phyloP scores from a whole-genome alignment of 2,888 invertebrate genomes.

The Eupithecia subfuscata region DNA sequence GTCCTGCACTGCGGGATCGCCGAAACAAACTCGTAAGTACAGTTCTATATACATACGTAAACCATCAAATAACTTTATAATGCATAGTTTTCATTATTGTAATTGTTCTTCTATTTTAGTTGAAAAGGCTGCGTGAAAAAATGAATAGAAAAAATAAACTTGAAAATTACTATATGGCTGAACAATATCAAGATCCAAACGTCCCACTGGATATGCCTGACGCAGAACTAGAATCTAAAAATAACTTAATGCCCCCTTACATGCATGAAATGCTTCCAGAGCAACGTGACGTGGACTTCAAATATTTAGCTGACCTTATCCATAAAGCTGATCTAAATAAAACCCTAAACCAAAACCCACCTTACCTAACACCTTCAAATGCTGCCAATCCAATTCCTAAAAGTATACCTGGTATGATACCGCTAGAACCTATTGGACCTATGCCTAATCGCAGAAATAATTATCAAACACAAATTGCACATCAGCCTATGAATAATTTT shows the following conservation, averaged over 20 bases:
- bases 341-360: slow-evolving; percentile 19
- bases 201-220: slow-evolving; percentile 35
- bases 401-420: slow-evolving; percentile 17
- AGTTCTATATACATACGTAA: background rate
- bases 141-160: slow-evolving; percentile 48
- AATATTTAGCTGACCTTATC: slow-evolving; percentile 72
- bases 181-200: slow-evolving; percentile 44
- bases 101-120: slow-evolving; percentile 43
- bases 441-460: slow-evolving; percentile 45
- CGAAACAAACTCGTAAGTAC: slow-evolving; percentile 47
- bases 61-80: background rate
- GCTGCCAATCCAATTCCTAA: slow-evolving; percentile 2
- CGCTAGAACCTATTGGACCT: slow-evolving; percentile 17
- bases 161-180: slow-evolving; percentile 36
- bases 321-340: slow-evolving; percentile 63
- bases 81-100: background rate
- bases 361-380: background rate
- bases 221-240: slow-evolving; percentile 14
- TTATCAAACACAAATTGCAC: slow-evolving; percentile 27
- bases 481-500: slow-evolving; percentile 11
- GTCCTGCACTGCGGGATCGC: background rate
- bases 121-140: slow-evolving; percentile 52
- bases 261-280: slow-evolving; percentile 35
- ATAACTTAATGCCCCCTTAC: slow-evolving; percentile 26
- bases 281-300: slow-evolving; percentile 65